Evolutionary conservation across 2,888 invertebrate genomes (phyloP).

Genomic region (Xestia c-nigrum): DNA sequence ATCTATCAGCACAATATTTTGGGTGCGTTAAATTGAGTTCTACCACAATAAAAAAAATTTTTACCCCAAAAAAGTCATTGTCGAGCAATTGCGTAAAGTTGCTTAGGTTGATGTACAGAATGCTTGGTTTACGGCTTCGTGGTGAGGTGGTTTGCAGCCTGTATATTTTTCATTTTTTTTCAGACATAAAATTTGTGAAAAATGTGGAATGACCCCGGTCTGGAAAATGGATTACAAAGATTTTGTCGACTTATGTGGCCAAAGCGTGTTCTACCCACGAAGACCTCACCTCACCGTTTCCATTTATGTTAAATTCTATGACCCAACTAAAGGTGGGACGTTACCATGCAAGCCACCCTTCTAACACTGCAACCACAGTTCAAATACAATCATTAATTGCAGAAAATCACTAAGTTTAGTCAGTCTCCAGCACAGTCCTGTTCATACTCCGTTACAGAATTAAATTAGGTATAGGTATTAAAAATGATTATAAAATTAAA

Average conservation of each 20-base stretch:
- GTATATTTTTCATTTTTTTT: conserved; percentile 4
- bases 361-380: conserved; percentile 24
- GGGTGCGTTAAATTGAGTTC: too few species aligned
- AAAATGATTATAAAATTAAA: conserved; percentile 59
- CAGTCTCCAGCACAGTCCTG: background rate
- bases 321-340: conserved; percentile 63
- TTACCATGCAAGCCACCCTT: conserved; percentile 72
- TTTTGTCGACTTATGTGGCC: conserved; percentile 85
- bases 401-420: background rate
- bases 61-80: too few species aligned
- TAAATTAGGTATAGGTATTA: conserved; percentile 33
- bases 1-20: too few species aligned
- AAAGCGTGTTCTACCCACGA: conserved; percentile 88
- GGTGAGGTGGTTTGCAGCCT: too few species aligned
- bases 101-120: too few species aligned
- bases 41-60: too few species aligned
- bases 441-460: conserved; percentile 16
- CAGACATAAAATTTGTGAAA: conserved; percentile 87
- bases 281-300: conserved; percentile 85
- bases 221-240: conserved; percentile 89
- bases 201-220: conserved; percentile 85
- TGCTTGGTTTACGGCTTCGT: too few species aligned
- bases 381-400: conserved; percentile 2
- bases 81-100: too few species aligned
- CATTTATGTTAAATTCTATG: conserved; percentile 81